Percentiles rank a stretch among this genome's conserved stretches.
Conservation (phyloP, 1,140 invertebrate species). For the Drosophila asahinai region DNA sequence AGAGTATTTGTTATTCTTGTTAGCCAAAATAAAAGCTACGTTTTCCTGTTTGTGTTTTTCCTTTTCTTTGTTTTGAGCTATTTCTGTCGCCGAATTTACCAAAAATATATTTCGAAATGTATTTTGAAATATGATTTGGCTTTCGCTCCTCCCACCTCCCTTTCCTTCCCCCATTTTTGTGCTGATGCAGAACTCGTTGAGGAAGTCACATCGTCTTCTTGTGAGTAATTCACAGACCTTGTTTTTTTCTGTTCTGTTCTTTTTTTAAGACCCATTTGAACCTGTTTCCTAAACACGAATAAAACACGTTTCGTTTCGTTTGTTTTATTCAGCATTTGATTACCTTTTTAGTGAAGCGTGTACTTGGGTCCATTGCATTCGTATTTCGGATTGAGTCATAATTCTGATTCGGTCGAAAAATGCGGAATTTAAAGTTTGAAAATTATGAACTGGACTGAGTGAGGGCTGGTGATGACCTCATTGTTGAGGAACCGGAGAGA, state of each 20-base stretch:
- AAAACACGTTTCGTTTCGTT: constrained; percentile 65
- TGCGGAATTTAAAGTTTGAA: constrained; percentile 54
- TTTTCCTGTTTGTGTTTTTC: background rate
- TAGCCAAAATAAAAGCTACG: background rate
- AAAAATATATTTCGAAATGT: constrained; percentile 35
- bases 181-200: constrained; percentile 25
- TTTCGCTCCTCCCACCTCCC: background rate
- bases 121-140: constrained; percentile 24
- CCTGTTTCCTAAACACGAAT: constrained; percentile 69
- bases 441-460: constrained; percentile 8
- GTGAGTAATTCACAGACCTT: constrained; percentile 34
- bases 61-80: background rate
- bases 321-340: constrained; percentile 20
- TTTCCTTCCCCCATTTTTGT: background rate
- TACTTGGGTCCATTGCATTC: constrained; percentile 47
- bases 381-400: constrained; percentile 37
- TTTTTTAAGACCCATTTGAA: constrained; percentile 42
- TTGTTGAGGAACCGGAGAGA: constrained; percentile 24
- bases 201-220: constrained; percentile 2
- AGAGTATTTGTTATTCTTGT: constrained; percentile 2
- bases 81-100: constrained; percentile 6
- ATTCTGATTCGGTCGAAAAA: constrained; percentile 37
- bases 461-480: constrained; percentile 43
- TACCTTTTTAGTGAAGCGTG: constrained; percentile 15
- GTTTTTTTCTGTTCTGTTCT: background rate